Evolutionary conservation across 1,140 invertebrate species (phyloP).

Genomic region (Trialeurodes vaporariorum): DNA sequence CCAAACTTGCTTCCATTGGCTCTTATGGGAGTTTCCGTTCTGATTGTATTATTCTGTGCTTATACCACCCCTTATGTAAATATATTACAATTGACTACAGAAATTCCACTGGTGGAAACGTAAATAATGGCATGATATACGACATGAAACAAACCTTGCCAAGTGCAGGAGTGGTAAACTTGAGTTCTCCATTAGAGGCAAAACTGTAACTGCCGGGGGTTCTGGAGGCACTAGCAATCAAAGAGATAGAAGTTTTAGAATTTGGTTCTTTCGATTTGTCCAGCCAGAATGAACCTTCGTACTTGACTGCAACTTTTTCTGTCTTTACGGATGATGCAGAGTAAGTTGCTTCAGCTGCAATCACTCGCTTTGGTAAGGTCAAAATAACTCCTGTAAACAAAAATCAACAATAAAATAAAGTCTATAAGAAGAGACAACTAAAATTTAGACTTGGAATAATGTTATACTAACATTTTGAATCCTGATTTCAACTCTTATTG

Average conservation of each 20-base stretch:
- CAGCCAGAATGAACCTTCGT: constrained; percentile 45
- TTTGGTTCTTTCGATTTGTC: constrained; percentile 56
- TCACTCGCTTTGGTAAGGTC: constrained; percentile 47
- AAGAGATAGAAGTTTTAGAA: constrained; percentile 27
- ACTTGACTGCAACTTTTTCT: constrained; percentile 33
- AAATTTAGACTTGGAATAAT: too few species aligned
- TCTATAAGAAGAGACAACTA: not conserved
- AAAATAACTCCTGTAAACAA: constrained; percentile 39
- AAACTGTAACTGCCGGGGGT: constrained; percentile 30
- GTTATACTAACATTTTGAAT: too few species aligned
- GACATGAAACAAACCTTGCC: constrained; percentile 47
- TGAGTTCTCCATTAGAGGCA: constrained; percentile 41
- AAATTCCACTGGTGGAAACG: too few species aligned
- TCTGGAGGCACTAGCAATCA: constrained; percentile 8
- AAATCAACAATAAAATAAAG: constrained; percentile 3
- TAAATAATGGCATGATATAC: too few species aligned
- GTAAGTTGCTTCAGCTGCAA: constrained; percentile 35
- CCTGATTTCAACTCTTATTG: too few species aligned
- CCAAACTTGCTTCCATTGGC: too few species aligned
- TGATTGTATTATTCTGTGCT: too few species aligned
- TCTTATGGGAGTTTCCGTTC: too few species aligned
- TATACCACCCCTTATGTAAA: too few species aligned
- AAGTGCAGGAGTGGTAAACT: constrained; percentile 49
- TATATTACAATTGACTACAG: too few species aligned
- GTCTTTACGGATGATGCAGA: not conserved